Evolutionary conservation across 2,797 vertebrate genomes (phyloP).

Genomic region (Buceros bicornis): DNA sequence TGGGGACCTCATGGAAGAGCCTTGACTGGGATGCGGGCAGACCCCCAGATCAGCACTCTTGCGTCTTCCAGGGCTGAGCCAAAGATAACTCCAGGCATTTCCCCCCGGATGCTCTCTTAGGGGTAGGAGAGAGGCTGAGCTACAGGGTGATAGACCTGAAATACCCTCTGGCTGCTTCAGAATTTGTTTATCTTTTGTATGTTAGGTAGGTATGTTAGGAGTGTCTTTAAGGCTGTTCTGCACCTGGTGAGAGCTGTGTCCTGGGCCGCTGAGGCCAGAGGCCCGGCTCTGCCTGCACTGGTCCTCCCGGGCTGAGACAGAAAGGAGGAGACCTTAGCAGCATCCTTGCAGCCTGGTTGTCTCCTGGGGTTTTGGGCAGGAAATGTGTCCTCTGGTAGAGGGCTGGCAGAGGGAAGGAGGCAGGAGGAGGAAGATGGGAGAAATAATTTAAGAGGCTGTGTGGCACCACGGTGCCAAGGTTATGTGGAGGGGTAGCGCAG

Average conservation of each 20-base stretch:
- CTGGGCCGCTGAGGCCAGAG: not conserved
- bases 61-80: not conserved
- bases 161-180: not conserved
- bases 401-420: not conserved
- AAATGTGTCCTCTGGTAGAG: not conserved
- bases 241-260: not conserved
- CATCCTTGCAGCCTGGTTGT: not conserved
- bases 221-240: not conserved
- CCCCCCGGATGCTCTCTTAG: not conserved
- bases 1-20: not conserved
- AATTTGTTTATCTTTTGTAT: rapidly evolving
- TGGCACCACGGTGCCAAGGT: not conserved
- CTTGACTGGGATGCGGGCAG: not conserved
- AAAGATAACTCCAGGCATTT: not conserved
- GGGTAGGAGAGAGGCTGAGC: not conserved
- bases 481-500: not conserved
- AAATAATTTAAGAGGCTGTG: not conserved
- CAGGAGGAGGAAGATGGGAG: conserved; percentile 29
- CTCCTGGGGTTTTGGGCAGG: not conserved
- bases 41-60: rapidly evolving
- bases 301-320: not conserved
- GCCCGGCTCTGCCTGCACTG: not conserved
- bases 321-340: not conserved
- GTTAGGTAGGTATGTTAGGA: no score
- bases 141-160: not conserved